Conservation (phyloP, 2,888 invertebrate species). For the Boloria selene region DNA sequence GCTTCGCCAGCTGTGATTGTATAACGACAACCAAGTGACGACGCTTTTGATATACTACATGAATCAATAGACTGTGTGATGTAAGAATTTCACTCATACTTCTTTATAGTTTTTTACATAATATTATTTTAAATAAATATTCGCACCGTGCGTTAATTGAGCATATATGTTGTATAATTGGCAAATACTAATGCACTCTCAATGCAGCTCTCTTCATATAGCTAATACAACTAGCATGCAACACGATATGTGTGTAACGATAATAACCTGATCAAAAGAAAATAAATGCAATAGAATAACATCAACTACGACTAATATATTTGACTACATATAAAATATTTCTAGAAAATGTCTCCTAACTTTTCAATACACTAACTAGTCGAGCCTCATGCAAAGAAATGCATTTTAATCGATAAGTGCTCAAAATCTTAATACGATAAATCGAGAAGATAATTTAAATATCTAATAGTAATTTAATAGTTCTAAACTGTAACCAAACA, state of each 20-base stretch:
- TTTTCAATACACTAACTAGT: background rate
- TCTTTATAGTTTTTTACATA: too few species aligned
- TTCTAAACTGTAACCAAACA: constrained; percentile 12
- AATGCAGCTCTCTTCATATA: constrained; percentile 21
- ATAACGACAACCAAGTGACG: too few species aligned
- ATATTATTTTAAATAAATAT: too few species aligned
- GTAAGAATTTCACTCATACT: too few species aligned
- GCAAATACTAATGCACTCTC: background rate
- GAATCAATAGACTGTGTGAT: too few species aligned
- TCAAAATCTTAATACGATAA: constrained; percentile 13
- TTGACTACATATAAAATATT: constrained; percentile 21
- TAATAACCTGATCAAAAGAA: constrained; percentile 4
- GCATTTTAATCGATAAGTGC: constrained; percentile 13
- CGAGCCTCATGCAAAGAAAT: constrained; percentile 17
- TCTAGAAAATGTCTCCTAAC: constrained; percentile 16
- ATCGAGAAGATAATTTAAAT: constrained; percentile 15
- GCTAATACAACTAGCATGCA: constrained; percentile 24
- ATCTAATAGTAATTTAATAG: constrained; percentile 1
- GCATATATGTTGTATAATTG: too few species aligned
- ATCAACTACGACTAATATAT: constrained; percentile 18
- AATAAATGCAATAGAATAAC: constrained; percentile 22
- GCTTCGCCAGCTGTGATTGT: too few species aligned
- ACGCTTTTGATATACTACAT: too few species aligned
- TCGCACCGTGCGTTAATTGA: too few species aligned
- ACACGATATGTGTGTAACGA: constrained; percentile 27